Base-by-base conservation (phyloP, 2,888 invertebrate genomes). In the Eurytoma californica region DNA sequence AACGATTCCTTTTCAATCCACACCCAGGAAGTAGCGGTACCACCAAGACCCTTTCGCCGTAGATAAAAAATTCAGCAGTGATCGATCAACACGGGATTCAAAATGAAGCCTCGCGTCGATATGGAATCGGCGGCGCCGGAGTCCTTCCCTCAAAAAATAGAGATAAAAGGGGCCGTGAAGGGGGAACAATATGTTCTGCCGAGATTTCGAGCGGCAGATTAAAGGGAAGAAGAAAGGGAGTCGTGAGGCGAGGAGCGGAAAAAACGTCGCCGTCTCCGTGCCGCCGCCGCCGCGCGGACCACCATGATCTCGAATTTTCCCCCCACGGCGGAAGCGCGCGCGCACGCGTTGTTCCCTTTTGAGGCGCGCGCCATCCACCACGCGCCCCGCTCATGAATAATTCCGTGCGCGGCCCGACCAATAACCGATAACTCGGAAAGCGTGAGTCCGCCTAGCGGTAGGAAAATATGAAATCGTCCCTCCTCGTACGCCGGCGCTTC, bases 371-470 rank as follows among this genome's bases (percentile, higher is more conserved):
- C 24, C 24, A 24, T 24, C 24, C 24, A 24, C 28, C 30, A 18
- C 49, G 63, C 63, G 55, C 47, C 58, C 70, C 79, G 68, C 84
- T 87, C 86, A 87, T 88, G 87, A 88, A 88, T 88, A 86, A 88
- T 88, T 88, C 88, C 82, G 79, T 75, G 79, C 76, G 79, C 4
- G 12, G 7, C 65, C 39, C 83, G 82, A 72, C 82, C 85, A 86
- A 87, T 87, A 87, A 86, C 86, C 86, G 86, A 86, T 86, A 86
- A 86, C 82, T 85, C 83, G 80, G 79, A 82, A 82, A 81, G 73
- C 75, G 74, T 73, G 65, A 74, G 60, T 65, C 57, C 28, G 14
- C 14, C 20, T 53, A n/a, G 47, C 13, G 3, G 55, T 18, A 16
- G 47, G 63, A 61, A 73, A 68, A 68, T 78, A 83, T 72, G 61